Evolutionary conservation across 2,113 vertebrate genomes (phyloP), one percentile per base, ranked within the genome.

Genomic region (Ageneiosus marmoratus): DNA sequence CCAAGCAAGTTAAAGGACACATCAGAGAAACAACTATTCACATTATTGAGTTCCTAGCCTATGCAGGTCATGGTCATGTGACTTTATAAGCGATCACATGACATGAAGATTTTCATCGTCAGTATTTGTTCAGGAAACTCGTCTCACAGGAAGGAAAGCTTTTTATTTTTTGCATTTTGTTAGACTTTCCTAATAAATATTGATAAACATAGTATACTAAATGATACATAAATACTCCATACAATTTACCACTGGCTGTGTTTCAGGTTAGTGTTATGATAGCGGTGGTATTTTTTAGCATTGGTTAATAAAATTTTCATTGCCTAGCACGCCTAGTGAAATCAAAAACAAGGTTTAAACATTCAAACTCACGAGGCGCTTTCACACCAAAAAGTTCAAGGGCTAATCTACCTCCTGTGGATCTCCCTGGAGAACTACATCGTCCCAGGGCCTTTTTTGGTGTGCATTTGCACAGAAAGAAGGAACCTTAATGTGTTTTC

Each of bases 311-410:
- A n/a, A n/a, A n/a, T n/a, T n/a, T n/a, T n/a, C n/a, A n/a, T n/a
- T n/a, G n/a, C n/a, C n/a, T 34, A 65, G n/a, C 29, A 11, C 58
- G 5, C 41, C 11, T 2, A 16, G 44, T 48, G 20, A 46, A 72
- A 81, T 62, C 80, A 74, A 1, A 51, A 77, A 20, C 55, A 51
- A 76, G 44, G 48, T 65, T 67, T 44, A 18, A 77, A 63, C 24
- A 77, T 8, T 70, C 74, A 80, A 24, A 53, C 58, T 83, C 84
- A 75, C n/a, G n/a, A n/a, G n/a, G n/a, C n/a, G n/a, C n/a, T n/a
- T n/a, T n/a, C n/a, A n/a, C n/a, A n/a, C n/a, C n/a, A n/a, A n/a
- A n/a, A n/a, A n/a, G n/a, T n/a, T n/a, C n/a, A n/a, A n/a, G n/a
- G n/a, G n/a, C n/a, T n/a, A n/a, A n/a, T n/a, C n/a, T n/a, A n/a